Percentiles rank a stretch among this genome's conserved stretches.
These are phyloP conservation scores for Leuciscus idus DNA, from an alignment of 2,113 vertebrate species.

Conservation along the genomic window DNA sequence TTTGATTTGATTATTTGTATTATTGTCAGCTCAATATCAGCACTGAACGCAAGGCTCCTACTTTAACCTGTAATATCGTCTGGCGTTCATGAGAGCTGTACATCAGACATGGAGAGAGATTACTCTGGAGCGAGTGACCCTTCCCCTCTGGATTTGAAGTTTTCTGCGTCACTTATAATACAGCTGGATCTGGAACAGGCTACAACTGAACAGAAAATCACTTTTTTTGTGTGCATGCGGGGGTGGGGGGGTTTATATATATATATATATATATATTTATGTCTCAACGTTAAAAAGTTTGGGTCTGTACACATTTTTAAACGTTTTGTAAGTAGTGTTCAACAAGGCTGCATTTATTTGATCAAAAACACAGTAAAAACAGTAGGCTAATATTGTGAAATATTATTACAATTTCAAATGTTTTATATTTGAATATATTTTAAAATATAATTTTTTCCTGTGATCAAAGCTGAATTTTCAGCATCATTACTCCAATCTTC, in stretches of 20 bases:
- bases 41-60: background rate
- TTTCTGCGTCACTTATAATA: conserved; percentile 21
- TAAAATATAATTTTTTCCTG: too few relatives aligned
- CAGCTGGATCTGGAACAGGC: background rate
- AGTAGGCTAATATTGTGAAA: too few relatives aligned
- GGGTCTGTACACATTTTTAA: too few relatives aligned
- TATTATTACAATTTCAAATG: too few relatives aligned
- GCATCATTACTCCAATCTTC: too few relatives aligned
- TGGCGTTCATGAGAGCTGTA: background rate
- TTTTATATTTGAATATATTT: too few relatives aligned
- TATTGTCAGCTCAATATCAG: too few relatives aligned
- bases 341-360: background rate
- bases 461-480: too few relatives aligned
- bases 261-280: too few relatives aligned
- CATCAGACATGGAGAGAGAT: conserved; percentile 6
- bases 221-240: background rate
- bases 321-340: background rate
- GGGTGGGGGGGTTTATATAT: too few relatives aligned
- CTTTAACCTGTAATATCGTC: background rate
- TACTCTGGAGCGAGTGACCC: background rate
- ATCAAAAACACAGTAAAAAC: background rate
- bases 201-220: background rate
- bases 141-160: conserved; percentile 24
- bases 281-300: too few relatives aligned
- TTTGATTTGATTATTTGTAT: too few relatives aligned